Conservation (phyloP, 2,113 vertebrate species). For the Campylomormyrus numenius region DNA sequence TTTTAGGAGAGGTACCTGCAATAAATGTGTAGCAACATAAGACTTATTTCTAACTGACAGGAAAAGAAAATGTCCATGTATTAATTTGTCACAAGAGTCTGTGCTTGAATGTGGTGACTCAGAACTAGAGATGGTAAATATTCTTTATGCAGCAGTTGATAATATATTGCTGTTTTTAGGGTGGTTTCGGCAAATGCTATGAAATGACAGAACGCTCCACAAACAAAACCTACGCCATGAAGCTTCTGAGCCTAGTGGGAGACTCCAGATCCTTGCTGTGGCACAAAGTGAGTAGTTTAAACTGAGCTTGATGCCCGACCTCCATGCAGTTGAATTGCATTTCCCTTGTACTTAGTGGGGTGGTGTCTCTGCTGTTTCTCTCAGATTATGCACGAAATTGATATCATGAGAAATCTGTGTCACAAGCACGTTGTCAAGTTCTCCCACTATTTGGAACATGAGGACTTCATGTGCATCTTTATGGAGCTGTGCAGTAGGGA, state of each 20-base stretch:
- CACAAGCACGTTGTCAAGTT: constrained; percentile 96
- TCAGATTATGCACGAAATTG: constrained; percentile 92
- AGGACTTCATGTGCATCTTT: constrained; percentile 92
- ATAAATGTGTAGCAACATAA: not conserved
- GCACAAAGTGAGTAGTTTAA: no score
- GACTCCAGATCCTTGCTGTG: no score
- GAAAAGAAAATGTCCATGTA: not conserved
- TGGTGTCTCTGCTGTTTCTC: not conserved
- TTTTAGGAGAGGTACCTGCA: no score
- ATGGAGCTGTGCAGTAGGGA: constrained; percentile 92
- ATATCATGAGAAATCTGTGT: constrained; percentile 81
- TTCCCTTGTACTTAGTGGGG: no score
- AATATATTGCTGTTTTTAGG: not conserved
- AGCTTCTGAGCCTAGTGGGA: no score
- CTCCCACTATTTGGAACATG: constrained; percentile 89
- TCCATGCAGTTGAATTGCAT: no score
- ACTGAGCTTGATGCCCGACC: no score
- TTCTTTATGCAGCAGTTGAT: not conserved
- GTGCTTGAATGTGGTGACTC: not conserved
- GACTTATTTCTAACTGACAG: not conserved
- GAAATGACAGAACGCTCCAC: no score
- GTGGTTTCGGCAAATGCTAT: not conserved
- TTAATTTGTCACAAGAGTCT: not conserved
- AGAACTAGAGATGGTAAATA: not conserved
- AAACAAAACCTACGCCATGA: no score